Base-by-base conservation (phyloP, 2,113 vertebrate species). In the Tyto alba region DNA sequence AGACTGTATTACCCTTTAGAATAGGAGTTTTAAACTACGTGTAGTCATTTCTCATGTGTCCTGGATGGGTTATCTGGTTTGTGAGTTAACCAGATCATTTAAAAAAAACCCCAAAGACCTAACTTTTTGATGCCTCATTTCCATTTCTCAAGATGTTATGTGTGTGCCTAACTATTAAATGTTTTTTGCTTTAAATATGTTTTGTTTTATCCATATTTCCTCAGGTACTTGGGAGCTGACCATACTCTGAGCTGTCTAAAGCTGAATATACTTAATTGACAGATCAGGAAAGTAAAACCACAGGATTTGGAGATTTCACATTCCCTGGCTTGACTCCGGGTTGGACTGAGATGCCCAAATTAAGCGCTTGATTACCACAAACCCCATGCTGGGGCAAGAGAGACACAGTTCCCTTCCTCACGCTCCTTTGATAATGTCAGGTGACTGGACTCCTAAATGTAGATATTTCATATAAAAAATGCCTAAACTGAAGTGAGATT, bases 331-430 rank as follows among this genome's bases (percentile, higher is more conserved):
- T 87, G 12, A 73, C 9, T 84, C 45, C 48, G 13, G 10, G 21
- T 48, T 53, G 52, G 47, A 53, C 14, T 47, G 52, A 86, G n/a
- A 40, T 20, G 7, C 11, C 34, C 34, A 71, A 9, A 75, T 32
- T 17, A 83, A 48, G 52, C 72, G 6, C 12, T 13, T 63, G 30
- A 36, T 36, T 76, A 30, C 41, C 16, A 67, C 27, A 79, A 78
- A 64, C 13, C 17, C 43, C 20, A 38, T 23, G 56, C 0, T 0
- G 40, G 10, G 83, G 18, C 27, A 69, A 60, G 50, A 55, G 38
- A 60, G 11, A 36, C 9, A 40, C 15, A 59, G 21, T 14, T 88
- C 29, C 16, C 40, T 72, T 75, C 29, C 19, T 85, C 13, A 21
- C 9, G 14, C 20, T 81, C 32, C 36, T 72, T 80, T 77, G 36